Conservation (phyloP, 2,113 vertebrate genomes). For the Eulemur macaco region DNA sequence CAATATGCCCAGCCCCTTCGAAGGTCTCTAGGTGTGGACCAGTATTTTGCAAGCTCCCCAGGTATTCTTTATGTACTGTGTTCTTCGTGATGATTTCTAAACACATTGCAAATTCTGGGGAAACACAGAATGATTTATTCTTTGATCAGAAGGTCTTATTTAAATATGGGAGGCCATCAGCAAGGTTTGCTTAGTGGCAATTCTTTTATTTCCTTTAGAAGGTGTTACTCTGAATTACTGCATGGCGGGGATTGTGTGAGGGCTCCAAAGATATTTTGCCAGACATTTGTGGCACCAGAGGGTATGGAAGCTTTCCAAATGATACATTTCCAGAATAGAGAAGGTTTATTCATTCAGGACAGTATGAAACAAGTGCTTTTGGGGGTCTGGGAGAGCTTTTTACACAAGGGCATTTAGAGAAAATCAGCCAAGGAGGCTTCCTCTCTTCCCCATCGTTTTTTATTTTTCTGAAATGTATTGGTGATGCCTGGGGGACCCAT, state of each 20-base stretch:
- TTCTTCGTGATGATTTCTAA: neutral
- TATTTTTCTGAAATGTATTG: neutral
- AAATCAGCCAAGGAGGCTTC: neutral
- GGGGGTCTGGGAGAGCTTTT: neutral
- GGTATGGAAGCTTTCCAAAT: slow-evolving; percentile 1
- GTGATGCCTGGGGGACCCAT: neutral
- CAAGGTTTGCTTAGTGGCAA: neutral
- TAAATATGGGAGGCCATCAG: neutral
- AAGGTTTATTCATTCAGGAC: neutral
- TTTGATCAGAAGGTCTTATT: neutral
- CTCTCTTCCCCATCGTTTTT: neutral
- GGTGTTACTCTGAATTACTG: neutral
- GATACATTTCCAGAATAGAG: neutral
- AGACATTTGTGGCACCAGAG: neutral
- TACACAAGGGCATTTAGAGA: neutral
- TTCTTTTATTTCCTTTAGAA: neutral
- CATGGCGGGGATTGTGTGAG: neutral
- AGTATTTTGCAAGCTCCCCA: neutral
- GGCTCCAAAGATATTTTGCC: neutral
- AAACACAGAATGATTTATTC: neutral
- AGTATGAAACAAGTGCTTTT: slow-evolving; percentile 23
- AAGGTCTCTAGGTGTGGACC: neutral
- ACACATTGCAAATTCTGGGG: neutral
- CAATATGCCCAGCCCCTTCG: neutral
- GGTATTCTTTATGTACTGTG: no score